Evolutionary conservation across 2,113 vertebrate genomes (phyloP).

Genomic region (Phalacrocorax carbo): DNA sequence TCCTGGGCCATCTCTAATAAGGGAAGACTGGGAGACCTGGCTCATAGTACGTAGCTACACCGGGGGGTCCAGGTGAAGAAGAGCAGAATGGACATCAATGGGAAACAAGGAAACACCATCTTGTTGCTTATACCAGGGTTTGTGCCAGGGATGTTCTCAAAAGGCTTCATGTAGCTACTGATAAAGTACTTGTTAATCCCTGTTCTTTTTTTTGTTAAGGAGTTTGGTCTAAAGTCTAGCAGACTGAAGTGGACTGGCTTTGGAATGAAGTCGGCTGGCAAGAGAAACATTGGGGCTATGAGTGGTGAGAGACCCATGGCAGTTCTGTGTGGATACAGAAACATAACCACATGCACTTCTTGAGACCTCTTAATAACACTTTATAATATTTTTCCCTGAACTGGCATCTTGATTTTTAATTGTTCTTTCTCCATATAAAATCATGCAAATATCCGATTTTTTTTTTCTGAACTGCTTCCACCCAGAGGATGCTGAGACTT

Average conservation of each 20-base stretch:
- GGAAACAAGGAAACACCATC: neutral
- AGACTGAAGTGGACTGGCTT: fast-evolving
- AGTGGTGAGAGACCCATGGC: neutral
- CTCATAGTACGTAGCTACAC: neutral
- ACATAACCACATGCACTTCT: neutral
- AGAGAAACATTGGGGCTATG: neutral
- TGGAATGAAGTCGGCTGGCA: neutral
- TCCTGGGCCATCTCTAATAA: too few relatives aligned
- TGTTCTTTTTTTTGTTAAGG: neutral
- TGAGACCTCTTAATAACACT: neutral
- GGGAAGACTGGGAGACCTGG: too few relatives aligned
- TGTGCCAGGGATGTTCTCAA: neutral
- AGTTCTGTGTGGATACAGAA: neutral
- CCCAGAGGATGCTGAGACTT: slow-evolving; percentile 23
- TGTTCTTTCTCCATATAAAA: neutral
- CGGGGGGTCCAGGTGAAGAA: neutral
- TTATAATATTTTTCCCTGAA: neutral
- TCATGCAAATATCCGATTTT: neutral
- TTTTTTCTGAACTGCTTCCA: slow-evolving; percentile 19
- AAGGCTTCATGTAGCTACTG: neutral
- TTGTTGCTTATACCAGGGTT: neutral
- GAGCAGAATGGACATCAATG: fast-evolving
- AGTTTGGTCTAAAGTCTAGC: neutral
- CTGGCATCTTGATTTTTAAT: neutral
- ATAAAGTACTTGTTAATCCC: neutral